These are phyloP conservation scores for Spheniscus mendiculus DNA, from an alignment of 2,113 vertebrate species.

Conservation along the genomic window DNA sequence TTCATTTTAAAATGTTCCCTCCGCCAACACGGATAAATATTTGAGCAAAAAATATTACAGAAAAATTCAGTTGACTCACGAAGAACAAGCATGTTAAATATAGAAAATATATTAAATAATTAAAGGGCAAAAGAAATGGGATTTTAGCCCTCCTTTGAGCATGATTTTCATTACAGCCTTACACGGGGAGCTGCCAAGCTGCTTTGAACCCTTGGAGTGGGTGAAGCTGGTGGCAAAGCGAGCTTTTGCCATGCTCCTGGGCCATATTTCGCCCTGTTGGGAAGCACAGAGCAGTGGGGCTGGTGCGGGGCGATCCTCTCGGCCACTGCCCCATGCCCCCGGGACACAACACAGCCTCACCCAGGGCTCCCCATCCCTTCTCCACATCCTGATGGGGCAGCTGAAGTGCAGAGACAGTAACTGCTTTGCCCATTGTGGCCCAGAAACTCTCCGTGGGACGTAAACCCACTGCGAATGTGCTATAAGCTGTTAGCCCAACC, in stretches of 20 bases:
- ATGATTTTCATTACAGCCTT: background rate
- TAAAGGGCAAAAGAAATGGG: background rate
- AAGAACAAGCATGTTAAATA: background rate
- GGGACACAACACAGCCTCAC: no score
- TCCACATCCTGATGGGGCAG: background rate
- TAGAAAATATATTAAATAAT: slow-evolving; percentile 52
- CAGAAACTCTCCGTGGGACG: background rate
- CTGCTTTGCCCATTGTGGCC: background rate
- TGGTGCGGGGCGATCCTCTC: background rate
- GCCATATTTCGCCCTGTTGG: rapidly evolving
- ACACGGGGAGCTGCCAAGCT: background rate
- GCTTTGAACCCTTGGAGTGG: background rate
- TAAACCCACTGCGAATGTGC: rapidly evolving
- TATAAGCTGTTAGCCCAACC: background rate
- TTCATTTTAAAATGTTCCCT: slow-evolving; percentile 33
- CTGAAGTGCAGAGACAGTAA: background rate
- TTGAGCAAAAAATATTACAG: background rate
- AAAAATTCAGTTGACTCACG: slow-evolving; percentile 1
- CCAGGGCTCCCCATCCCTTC: background rate
- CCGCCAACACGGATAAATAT: slow-evolving; percentile 10
- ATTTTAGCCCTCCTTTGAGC: background rate
- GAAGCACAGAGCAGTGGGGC: background rate
- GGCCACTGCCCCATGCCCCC: rapidly evolving
- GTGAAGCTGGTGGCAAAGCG: background rate
- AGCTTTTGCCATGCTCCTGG: background rate